These are phyloP conservation scores for Ornithorhynchus anatinus DNA, from an alignment of 2,113 vertebrate genomes.

Conservation along the genomic window DNA sequence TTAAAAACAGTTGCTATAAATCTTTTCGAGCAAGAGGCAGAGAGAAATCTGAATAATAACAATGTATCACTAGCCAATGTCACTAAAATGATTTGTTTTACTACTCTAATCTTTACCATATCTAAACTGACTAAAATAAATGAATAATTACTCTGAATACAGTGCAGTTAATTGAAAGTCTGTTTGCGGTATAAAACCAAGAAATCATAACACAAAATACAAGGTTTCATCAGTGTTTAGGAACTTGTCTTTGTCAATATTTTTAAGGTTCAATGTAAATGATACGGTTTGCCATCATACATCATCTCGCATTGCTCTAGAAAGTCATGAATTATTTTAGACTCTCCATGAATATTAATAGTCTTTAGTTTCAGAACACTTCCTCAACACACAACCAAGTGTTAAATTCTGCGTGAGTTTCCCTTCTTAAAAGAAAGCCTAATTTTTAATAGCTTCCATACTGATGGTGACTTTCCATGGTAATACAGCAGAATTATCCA, in stretches of 20 bases:
- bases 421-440: slow-evolving; percentile 64
- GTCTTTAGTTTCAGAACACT: slow-evolving; percentile 66
- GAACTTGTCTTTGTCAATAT: slow-evolving; percentile 83
- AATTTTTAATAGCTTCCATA: no score
- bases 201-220: slow-evolving; percentile 83
- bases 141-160: slow-evolving; percentile 80
- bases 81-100: slow-evolving; percentile 83
- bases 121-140: slow-evolving; percentile 86
- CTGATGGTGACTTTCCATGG: no score
- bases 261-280: slow-evolving; percentile 79
- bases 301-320: slow-evolving; percentile 74
- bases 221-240: slow-evolving; percentile 79
- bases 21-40: slow-evolving; percentile 66
- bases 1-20: slow-evolving; percentile 74
- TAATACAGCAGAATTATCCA: no score
- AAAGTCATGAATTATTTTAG: slow-evolving; percentile 77
- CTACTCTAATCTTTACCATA: slow-evolving; percentile 79
- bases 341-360: slow-evolving; percentile 79
- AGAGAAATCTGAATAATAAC: slow-evolving; percentile 74
- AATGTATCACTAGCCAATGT: slow-evolving; percentile 79
- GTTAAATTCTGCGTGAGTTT: slow-evolving; percentile 67
- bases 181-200: slow-evolving; percentile 77
- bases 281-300: slow-evolving; percentile 76
- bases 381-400: slow-evolving; percentile 72
- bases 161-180: slow-evolving; percentile 82